These are phyloP conservation scores for Gymnoscelis rufifasciata DNA, from an alignment of 2,888 invertebrate genomes.

Conservation along the genomic window DNA sequence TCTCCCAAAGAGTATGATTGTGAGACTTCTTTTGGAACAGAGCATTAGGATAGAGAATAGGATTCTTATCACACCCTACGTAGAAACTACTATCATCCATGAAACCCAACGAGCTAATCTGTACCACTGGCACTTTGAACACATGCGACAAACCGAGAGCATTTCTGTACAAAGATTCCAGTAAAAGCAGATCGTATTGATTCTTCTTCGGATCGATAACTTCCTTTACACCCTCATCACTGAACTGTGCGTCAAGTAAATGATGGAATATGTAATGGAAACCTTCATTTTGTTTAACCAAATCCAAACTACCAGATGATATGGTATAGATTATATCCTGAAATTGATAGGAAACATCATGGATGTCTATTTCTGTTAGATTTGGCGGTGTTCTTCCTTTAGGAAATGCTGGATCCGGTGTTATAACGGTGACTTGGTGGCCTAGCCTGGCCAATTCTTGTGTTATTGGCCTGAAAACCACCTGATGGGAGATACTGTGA, in stretches of 20 bases:
- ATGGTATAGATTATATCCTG: not conserved
- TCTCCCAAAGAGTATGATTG: constrained; percentile 20
- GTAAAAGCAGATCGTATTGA: constrained; percentile 10
- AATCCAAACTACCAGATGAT: not conserved
- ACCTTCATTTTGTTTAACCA: not conserved
- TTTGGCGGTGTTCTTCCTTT: constrained; percentile 39
- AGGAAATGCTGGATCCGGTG: constrained; percentile 47
- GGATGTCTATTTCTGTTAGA: constrained; percentile 35
- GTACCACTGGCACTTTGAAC: constrained; percentile 10
- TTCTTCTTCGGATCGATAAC: not conserved
- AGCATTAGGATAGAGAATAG: not conserved
- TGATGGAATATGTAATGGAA: not conserved
- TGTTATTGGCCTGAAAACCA: constrained; percentile 49
- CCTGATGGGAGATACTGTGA: constrained; percentile 32
- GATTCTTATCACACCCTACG: not conserved
- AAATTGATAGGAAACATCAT: not conserved
- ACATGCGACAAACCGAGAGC: not conserved
- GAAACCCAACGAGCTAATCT: not conserved
- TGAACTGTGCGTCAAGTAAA: not conserved
- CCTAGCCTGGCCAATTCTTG: constrained; percentile 52
- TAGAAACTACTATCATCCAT: not conserved
- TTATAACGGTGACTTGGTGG: constrained; percentile 56
- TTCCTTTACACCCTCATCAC: not conserved
- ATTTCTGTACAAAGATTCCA: not conserved
- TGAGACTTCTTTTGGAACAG: not conserved